phyloP scores from a whole-genome alignment of 2,888 invertebrate species.

The Drosophila subsilvestris region DNA sequence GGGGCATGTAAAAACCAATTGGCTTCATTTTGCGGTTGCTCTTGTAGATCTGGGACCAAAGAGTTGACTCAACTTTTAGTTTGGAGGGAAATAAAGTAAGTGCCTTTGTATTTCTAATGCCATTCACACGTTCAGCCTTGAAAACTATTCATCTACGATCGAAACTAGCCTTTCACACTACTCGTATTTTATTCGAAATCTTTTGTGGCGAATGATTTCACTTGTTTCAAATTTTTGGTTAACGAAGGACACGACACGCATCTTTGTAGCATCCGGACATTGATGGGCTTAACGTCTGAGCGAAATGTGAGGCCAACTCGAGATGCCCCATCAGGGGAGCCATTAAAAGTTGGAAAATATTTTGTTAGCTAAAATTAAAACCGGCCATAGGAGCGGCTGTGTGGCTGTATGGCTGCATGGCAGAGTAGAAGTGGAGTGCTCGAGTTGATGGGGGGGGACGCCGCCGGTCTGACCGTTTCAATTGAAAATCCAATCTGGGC shows the following conservation, averaged over 20 bases:
- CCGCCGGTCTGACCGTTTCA: slow-evolving; percentile 66
- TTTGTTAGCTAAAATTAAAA: slow-evolving; percentile 70
- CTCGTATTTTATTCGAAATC: no score
- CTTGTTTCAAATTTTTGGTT: neutral
- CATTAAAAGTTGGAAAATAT: slow-evolving; percentile 76
- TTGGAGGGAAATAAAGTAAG: neutral
- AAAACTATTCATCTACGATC: no score
- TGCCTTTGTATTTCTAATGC: no score
- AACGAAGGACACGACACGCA: neutral
- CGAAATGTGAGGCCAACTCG: slow-evolving; percentile 41
- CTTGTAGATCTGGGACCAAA: neutral
- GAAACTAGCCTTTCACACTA: no score
- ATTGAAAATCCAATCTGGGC: slow-evolving; percentile 77
- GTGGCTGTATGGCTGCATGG: no score
- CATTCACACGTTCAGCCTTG: no score
- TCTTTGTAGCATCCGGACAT: neutral
- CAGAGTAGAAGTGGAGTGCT: neutral
- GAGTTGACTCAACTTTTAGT: no score
- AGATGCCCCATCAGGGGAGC: slow-evolving; percentile 52
- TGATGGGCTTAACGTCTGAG: neutral
- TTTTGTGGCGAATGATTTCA: neutral
- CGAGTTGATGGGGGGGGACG: slow-evolving; percentile 27
- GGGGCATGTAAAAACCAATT: slow-evolving; percentile 36
- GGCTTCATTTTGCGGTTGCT: slow-evolving; percentile 35
- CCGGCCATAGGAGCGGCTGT: slow-evolving; percentile 22